Conservation (phyloP, 2,888 invertebrate genomes). For the Temnothorax unifasciatus region DNA sequence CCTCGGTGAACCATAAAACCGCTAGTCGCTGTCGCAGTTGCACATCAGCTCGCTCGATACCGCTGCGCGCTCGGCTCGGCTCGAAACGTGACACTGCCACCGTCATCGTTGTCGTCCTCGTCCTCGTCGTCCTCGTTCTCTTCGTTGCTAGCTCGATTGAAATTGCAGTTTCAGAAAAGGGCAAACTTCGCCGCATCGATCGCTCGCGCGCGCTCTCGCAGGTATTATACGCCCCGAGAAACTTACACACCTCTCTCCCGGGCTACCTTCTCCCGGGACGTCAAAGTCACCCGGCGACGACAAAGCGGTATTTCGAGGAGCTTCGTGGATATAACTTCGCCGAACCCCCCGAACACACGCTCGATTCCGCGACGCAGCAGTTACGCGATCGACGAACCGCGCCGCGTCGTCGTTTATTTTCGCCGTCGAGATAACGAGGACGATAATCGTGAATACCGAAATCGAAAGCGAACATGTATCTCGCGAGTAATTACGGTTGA, state of each 20-base stretch:
- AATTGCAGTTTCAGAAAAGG: conserved; percentile 55
- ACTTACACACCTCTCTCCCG: conserved; percentile 34
- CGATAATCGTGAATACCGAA: conserved; percentile 1
- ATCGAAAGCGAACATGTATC: conserved; percentile 22
- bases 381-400: conserved; percentile 28
- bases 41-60: conserved; percentile 42
- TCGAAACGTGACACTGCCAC: conserved; percentile 35
- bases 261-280: conserved; percentile 56
- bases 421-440: neutral
- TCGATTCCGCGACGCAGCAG: conserved; percentile 11
- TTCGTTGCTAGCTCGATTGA: conserved; percentile 28
- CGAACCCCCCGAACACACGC: neutral
- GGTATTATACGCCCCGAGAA: conserved; percentile 26
- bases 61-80: conserved; percentile 17
- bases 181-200: conserved; percentile 46
- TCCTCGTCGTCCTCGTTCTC: neutral
- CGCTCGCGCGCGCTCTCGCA: neutral
- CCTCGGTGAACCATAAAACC: conserved; percentile 58
- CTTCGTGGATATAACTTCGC: conserved; percentile 17
- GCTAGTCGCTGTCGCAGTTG: conserved; percentile 44
- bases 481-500: neutral
- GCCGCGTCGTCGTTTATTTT: conserved; percentile 31
- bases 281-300: conserved; percentile 58
- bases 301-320: conserved; percentile 17
- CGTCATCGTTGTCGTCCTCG: neutral